phyloP scores from a whole-genome alignment of 1,140 invertebrate genomes.

The Prorops nasuta region DNA sequence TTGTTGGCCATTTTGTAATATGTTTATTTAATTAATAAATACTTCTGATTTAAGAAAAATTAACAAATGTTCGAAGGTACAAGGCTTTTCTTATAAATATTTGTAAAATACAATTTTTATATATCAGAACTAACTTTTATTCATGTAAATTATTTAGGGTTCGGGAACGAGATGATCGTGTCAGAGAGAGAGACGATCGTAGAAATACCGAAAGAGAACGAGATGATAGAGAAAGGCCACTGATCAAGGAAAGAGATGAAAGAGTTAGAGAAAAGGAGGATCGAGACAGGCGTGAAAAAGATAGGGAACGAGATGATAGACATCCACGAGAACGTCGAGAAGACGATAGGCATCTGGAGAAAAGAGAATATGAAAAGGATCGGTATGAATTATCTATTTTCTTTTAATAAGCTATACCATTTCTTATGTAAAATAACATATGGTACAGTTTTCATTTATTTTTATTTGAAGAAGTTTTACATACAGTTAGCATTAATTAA shows the following conservation, averaged over 20 bases:
- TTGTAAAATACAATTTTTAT: neutral
- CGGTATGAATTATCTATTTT: constrained; percentile 25
- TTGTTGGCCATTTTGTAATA: too few species aligned
- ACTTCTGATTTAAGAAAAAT: too few species aligned
- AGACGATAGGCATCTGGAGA: constrained; percentile 38
- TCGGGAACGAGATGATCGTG: constrained; percentile 39
- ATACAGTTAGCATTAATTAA: too few species aligned
- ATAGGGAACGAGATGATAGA: constrained; percentile 46
- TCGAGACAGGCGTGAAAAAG: constrained; percentile 46
- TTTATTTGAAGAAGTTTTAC: too few species aligned
- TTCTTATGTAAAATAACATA: neutral
- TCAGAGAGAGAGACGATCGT: constrained; percentile 45
- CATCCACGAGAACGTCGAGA: constrained; percentile 43
- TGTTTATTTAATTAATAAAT: neutral
- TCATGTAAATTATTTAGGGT: constrained; percentile 27
- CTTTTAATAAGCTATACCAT: constrained; percentile 2
- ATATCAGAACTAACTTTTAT: neutral
- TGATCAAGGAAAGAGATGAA: constrained; percentile 34
- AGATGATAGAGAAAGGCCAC: constrained; percentile 28
- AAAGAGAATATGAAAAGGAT: constrained; percentile 49
- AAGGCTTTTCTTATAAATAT: neutral
- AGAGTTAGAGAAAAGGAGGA: constrained; percentile 45
- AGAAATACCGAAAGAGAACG: constrained; percentile 26
- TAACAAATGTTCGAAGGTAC: constrained; percentile 3
- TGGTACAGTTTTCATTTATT: too few species aligned